A percentile compares a stretch with the other conserved stretches of the same genome.
phyloP scores from a whole-genome alignment of 2,888 invertebrate genomes.

The Sturmia bella region DNA sequence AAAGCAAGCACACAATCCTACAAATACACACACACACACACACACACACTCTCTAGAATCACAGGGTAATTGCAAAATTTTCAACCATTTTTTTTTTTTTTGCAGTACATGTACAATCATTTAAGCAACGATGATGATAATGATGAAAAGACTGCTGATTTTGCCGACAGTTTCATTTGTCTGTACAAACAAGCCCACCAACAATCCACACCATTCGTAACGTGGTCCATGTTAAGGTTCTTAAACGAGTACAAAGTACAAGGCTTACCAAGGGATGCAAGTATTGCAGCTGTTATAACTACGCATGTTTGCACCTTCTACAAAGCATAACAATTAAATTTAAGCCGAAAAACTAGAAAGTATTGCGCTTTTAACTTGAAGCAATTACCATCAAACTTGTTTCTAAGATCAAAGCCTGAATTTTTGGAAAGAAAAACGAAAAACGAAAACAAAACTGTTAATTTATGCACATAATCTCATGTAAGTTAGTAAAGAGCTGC shows the following conservation, averaged over 20 bases:
- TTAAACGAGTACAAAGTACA: slow-evolving; percentile 37
- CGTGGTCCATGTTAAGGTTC: slow-evolving; percentile 22
- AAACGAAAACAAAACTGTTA: slow-evolving; percentile 57
- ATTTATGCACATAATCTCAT: slow-evolving; percentile 60
- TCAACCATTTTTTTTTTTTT: not conserved
- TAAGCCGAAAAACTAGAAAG: slow-evolving; percentile 17
- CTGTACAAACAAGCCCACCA: slow-evolving; percentile 28
- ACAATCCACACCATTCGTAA: slow-evolving; percentile 55
- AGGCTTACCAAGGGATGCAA: slow-evolving; percentile 38
- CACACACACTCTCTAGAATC: not conserved
- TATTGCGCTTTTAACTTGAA: slow-evolving; percentile 56
- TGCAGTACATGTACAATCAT: slow-evolving; percentile 21
- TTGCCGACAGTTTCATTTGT: slow-evolving; percentile 39
- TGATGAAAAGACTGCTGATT: slow-evolving; percentile 42
- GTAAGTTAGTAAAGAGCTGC: slow-evolving; percentile 31
- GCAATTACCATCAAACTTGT: slow-evolving; percentile 63
- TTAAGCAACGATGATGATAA: slow-evolving; percentile 50
- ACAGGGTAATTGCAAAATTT: slow-evolving; percentile 19
- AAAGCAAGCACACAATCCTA: slow-evolving; percentile 23
- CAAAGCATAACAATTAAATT: slow-evolving; percentile 28
- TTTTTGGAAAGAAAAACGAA: slow-evolving; percentile 10
- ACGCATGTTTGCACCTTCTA: slow-evolving; percentile 43
- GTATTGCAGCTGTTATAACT: slow-evolving; percentile 28
- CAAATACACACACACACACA: not conserved
- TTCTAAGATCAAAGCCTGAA: slow-evolving; percentile 59